These are phyloP conservation scores for Eupithecia dodoneata DNA, from an alignment of 2,888 invertebrate genomes.

Conservation along the genomic window DNA sequence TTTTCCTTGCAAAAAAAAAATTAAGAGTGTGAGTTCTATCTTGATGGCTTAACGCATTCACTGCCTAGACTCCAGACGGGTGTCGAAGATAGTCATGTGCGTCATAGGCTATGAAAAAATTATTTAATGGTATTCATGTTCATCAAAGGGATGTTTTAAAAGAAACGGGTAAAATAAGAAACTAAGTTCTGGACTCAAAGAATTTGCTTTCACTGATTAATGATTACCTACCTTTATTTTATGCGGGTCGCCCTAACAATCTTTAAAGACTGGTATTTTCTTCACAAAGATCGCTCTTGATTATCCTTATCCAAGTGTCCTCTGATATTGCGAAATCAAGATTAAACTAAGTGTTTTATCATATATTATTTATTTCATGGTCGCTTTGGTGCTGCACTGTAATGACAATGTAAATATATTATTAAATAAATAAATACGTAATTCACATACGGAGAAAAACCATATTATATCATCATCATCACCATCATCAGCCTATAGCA, in stretches of 20 bases:
- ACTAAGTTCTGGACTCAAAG: background rate
- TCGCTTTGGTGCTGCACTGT: no score
- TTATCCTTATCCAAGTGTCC: background rate
- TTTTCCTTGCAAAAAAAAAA: no score
- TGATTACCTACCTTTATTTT: background rate
- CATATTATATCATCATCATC: background rate
- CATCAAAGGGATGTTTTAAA: background rate
- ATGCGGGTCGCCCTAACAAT: background rate
- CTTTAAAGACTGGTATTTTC: background rate
- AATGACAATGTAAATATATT: no score
- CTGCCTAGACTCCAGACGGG: no score
- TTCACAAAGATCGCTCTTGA: background rate
- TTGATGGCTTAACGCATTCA: background rate
- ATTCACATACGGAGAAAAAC: background rate
- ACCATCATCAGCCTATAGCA: no score
- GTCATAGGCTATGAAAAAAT: no score
- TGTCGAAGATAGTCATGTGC: no score
- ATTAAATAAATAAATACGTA: no score
- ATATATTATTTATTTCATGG: background rate
- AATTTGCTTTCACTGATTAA: background rate
- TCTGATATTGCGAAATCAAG: background rate
- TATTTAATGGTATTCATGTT: background rate
- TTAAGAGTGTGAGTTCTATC: background rate
- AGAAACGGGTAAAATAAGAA: background rate
- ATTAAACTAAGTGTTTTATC: background rate